Percentiles rank a stretch among this genome's conserved stretches.
Conservation (phyloP, 1,140 invertebrate species). For the Drosophila tsacasi region DNA sequence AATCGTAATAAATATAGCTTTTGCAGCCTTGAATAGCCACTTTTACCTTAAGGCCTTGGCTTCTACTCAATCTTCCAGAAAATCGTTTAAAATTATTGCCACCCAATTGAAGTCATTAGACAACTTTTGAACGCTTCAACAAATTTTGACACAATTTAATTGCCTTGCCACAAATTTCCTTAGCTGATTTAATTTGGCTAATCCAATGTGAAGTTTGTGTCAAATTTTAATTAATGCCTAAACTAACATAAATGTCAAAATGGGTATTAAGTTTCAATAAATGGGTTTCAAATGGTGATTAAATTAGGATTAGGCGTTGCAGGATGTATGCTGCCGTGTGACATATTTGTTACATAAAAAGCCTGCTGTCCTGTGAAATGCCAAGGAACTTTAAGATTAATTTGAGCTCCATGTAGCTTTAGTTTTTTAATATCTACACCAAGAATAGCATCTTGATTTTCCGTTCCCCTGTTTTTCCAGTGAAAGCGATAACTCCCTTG, state of each 20-base stretch:
- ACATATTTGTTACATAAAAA: not conserved
- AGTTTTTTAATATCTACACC: not conserved
- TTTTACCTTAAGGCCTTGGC: not conserved
- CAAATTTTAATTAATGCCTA: not conserved
- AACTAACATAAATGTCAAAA: not conserved
- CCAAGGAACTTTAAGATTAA: too few species aligned
- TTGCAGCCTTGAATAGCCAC: too few species aligned
- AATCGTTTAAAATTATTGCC: not conserved
- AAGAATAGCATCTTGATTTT: not conserved
- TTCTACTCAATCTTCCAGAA: not conserved
- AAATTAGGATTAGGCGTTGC: not conserved
- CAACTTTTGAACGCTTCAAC: not conserved
- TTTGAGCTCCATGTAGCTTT: not conserved
- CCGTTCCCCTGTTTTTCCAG: not conserved
- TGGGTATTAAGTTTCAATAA: not conserved
- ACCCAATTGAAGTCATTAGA: not conserved
- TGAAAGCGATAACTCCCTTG: not conserved
- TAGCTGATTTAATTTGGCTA: not conserved
- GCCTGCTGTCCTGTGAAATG: too few species aligned
- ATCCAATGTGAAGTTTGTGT: slow-evolving; percentile 4
- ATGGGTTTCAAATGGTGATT: not conserved
- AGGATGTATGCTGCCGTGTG: not conserved
- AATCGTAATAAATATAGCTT: too few species aligned
- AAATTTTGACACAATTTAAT: not conserved
- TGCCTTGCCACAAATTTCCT: not conserved